phyloP scores from a whole-genome alignment of 2,888 invertebrate species.

The Philereme vetulata region DNA sequence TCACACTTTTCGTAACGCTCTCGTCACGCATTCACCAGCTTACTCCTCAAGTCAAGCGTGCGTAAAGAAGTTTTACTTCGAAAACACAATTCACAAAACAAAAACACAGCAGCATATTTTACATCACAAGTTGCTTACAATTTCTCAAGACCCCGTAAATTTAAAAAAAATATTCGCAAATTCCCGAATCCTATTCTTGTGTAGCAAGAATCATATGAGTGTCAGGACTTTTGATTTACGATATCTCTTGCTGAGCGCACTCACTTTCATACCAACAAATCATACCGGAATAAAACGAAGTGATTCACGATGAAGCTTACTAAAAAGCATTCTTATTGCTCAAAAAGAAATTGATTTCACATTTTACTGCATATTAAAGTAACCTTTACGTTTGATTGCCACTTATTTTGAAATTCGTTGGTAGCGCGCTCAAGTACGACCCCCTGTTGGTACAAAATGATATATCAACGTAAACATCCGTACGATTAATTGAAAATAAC shows the following conservation, averaged over 20 bases:
- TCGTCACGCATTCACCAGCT: no score
- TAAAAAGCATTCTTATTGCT: slow-evolving; percentile 70
- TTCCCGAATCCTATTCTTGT: slow-evolving; percentile 42
- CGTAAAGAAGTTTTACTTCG: no score
- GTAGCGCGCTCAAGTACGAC: slow-evolving; percentile 48
- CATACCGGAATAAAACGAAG: slow-evolving; percentile 49
- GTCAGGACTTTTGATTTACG: slow-evolving; percentile 75
- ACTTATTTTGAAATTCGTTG: slow-evolving; percentile 57
- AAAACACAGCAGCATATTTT: slow-evolving; percentile 30
- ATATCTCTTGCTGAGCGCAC: slow-evolving; percentile 69
- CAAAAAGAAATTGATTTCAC: slow-evolving; percentile 76
- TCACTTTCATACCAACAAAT: slow-evolving; percentile 71
- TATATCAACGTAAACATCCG: slow-evolving; percentile 70
- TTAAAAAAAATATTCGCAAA: slow-evolving; percentile 42
- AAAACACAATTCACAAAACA: slow-evolving; percentile 22
- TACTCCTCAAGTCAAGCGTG: no score
- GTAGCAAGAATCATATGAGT: slow-evolving; percentile 44
- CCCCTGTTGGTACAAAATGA: slow-evolving; percentile 63
- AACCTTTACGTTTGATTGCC: slow-evolving; percentile 75
- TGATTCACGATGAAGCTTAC: slow-evolving; percentile 67
- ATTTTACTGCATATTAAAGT: slow-evolving; percentile 81
- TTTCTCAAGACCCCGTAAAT: slow-evolving; percentile 39
- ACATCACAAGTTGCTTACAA: slow-evolving; percentile 30
- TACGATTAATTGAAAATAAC: slow-evolving; percentile 70
- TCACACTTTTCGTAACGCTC: no score